These are phyloP conservation scores for Drosophila neutralis DNA, from an alignment of 2,888 invertebrate genomes.

Conservation along the genomic window DNA sequence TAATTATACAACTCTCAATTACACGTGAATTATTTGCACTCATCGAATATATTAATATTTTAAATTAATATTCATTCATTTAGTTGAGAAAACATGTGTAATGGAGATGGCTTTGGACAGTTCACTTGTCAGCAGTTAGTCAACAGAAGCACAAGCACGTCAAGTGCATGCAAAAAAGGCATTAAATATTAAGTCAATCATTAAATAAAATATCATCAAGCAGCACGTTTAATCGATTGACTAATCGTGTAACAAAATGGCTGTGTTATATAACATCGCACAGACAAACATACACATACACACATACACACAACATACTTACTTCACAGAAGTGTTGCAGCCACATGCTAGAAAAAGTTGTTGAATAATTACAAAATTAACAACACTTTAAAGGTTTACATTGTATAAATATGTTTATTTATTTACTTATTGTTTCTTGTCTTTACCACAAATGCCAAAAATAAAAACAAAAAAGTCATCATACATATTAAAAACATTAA, in stretches of 20 bases:
- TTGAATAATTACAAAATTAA: background rate
- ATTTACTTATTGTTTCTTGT: conserved; percentile 75
- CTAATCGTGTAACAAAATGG: background rate
- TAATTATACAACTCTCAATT: background rate
- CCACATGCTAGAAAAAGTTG: background rate
- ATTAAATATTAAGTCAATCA: conserved; percentile 24
- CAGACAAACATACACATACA: background rate
- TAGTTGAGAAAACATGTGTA: background rate
- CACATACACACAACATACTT: background rate
- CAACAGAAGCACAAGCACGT: conserved; percentile 34
- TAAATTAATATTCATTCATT: background rate
- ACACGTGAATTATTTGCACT: background rate
- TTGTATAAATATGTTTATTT: conserved; percentile 78
- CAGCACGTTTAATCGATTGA: conserved; percentile 24
- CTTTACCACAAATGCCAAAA: conserved; percentile 66
- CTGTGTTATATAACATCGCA: conserved; percentile 7
- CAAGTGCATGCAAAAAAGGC: conserved; percentile 20
- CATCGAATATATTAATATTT: background rate
- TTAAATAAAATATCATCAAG: conserved; percentile 14
- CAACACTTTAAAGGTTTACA: conserved; percentile 44
- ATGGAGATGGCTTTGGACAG: conserved; percentile 1
- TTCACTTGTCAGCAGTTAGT: conserved; percentile 8
- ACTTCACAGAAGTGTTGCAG: background rate
- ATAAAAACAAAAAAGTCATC: conserved; percentile 51
- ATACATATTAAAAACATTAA: conserved; percentile 64